A percentile compares a stretch with the other conserved stretches of the same genome.
phyloP scores from a whole-genome alignment of 2,888 invertebrate genomes.

The Oxytorus armatus region DNA sequence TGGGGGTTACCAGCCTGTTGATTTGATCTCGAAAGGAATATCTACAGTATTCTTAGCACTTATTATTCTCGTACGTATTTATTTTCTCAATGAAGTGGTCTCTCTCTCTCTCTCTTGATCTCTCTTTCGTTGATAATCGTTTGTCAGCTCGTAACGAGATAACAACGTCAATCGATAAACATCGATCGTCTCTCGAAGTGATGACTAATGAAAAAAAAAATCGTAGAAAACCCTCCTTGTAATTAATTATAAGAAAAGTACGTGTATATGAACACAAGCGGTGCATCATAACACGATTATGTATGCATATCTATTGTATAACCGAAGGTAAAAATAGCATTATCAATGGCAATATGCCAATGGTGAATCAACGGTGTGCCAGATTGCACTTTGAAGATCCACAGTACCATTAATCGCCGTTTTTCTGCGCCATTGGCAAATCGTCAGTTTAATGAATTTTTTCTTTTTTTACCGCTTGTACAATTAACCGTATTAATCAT shows the following conservation, averaged over 20 bases:
- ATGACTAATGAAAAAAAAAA: conserved; percentile 57
- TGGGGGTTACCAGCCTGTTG: neutral
- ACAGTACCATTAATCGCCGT: conserved; percentile 16
- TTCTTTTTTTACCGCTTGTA: neutral
- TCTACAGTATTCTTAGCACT: neutral
- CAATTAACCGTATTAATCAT: too few relatives aligned
- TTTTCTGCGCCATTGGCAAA: conserved; percentile 30
- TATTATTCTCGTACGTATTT: conserved; percentile 18
- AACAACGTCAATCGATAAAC: conserved; percentile 32
- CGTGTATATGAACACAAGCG: conserved; percentile 39
- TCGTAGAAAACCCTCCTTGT: conserved; percentile 22
- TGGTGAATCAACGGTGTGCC: conserved; percentile 8
- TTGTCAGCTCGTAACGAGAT: conserved; percentile 32
- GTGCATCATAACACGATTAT: conserved; percentile 44
- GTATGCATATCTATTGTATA: neutral
- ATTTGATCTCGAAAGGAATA: neutral
- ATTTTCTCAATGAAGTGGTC: conserved; percentile 40
- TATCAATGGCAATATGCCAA: conserved; percentile 13
- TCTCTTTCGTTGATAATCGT: conserved; percentile 1
- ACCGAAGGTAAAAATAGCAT: conserved; percentile 14
- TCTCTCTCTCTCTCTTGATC: neutral
- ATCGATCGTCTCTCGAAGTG: conserved; percentile 27
- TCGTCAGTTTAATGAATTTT: neutral
- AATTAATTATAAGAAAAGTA: conserved; percentile 56
- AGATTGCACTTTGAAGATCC: neutral